phyloP scores from a whole-genome alignment of 2,797 vertebrate species.

The Sebastolobus altivelis region DNA sequence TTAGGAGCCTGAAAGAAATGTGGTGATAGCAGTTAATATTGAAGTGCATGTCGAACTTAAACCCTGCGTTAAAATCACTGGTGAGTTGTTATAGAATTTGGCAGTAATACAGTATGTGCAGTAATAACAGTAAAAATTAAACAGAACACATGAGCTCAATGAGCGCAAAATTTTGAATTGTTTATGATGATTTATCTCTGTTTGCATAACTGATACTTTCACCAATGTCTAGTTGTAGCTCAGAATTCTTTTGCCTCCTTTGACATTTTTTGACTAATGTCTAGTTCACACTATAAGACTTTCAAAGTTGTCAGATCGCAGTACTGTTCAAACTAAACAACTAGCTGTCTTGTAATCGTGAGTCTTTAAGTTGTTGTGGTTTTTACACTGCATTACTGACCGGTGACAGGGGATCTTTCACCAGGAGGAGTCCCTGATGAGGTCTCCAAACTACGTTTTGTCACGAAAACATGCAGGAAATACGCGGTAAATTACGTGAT shows the following conservation, averaged over 20 bases:
- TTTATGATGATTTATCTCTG: not conserved
- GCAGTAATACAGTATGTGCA: not conserved
- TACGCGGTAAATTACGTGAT: no score
- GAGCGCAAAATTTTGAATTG: not conserved
- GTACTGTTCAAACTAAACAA: no score
- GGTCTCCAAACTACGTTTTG: no score
- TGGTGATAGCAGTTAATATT: not conserved
- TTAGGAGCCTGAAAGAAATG: conserved; percentile 89
- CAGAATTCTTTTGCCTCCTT: not conserved
- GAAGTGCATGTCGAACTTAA: not conserved
- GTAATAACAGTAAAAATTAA: not conserved
- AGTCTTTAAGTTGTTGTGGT: no score
- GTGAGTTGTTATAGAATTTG: not conserved
- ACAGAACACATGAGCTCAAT: not conserved
- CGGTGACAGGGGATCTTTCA: no score
- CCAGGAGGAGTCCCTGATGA: no score
- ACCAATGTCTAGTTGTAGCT: not conserved
- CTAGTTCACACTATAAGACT: no score
- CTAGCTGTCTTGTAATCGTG: no score
- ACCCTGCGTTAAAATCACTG: not conserved
- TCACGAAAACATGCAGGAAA: no score
- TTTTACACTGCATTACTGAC: no score
- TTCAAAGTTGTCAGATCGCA: no score
- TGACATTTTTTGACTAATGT: not conserved
- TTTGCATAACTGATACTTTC: not conserved